Conservation (phyloP, 1,140 invertebrate species). For the Heliconius hermathena region DNA sequence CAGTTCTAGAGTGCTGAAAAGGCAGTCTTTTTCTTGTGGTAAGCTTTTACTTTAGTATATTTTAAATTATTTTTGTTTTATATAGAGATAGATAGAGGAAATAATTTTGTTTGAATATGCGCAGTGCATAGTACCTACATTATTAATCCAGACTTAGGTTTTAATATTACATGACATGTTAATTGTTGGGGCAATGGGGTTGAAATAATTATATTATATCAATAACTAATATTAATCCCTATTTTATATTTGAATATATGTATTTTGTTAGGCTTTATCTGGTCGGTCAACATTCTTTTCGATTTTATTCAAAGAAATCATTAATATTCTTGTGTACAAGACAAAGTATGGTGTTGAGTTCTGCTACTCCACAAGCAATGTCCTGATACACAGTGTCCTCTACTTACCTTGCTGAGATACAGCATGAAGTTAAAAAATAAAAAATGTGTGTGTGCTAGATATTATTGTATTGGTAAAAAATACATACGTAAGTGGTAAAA, state of each 20-base stretch:
- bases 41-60: background rate
- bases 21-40: background rate
- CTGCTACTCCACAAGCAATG: background rate
- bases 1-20: background rate
- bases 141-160: background rate
- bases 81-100: too few species aligned
- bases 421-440: too few species aligned
- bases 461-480: too few species aligned
- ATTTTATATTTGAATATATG: background rate
- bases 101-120: too few species aligned
- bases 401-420: background rate
- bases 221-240: too few species aligned
- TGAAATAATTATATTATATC: too few species aligned
- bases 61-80: background rate
- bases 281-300: background rate
- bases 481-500: too few species aligned
- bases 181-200: too few species aligned
- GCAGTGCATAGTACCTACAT: too few species aligned
- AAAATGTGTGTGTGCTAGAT: too few species aligned
- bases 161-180: background rate
- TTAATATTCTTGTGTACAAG: background rate
- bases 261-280: background rate
- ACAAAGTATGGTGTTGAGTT: background rate
- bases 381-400: too few species aligned
- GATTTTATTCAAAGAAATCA: background rate